These are phyloP conservation scores for Nicator chloris DNA, from an alignment of 2,113 vertebrate genomes.

Conservation along the genomic window DNA sequence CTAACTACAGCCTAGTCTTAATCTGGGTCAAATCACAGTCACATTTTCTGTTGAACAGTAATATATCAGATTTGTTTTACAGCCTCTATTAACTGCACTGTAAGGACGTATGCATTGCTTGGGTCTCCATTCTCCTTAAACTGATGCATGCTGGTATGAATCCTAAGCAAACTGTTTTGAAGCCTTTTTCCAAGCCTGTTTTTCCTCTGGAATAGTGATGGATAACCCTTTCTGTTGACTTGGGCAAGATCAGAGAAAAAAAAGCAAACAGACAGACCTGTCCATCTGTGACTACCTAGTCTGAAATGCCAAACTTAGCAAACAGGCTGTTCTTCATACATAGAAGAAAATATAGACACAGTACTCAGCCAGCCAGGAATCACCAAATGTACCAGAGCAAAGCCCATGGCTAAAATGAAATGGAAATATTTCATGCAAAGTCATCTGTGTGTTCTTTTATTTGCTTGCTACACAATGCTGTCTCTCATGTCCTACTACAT, in stretches of 20 bases:
- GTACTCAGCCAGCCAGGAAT: neutral
- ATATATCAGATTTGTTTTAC: neutral
- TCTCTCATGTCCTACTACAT: neutral
- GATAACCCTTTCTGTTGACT: conserved; percentile 4
- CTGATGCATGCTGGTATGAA: neutral
- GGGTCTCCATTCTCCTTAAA: neutral
- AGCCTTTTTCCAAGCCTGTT: neutral
- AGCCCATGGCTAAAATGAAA: neutral
- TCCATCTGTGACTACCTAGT: neutral
- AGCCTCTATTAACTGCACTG: neutral
- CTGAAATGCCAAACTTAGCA: neutral
- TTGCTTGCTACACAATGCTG: neutral
- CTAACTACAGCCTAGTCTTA: neutral
- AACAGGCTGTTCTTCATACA: neutral
- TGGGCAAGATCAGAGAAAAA: neutral
- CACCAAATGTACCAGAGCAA: neutral
- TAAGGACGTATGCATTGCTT: neutral
- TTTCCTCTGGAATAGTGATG: neutral
- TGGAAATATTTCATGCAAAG: neutral
- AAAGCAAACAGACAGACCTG: neutral
- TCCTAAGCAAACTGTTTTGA: neutral
- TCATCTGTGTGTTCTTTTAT: neutral
- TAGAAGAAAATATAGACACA: neutral
- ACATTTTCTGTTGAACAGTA: neutral
- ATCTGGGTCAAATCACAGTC: neutral